Evolutionary conservation across 2,888 invertebrate species (phyloP).

Genomic region (Zygogramma bicolorata): DNA sequence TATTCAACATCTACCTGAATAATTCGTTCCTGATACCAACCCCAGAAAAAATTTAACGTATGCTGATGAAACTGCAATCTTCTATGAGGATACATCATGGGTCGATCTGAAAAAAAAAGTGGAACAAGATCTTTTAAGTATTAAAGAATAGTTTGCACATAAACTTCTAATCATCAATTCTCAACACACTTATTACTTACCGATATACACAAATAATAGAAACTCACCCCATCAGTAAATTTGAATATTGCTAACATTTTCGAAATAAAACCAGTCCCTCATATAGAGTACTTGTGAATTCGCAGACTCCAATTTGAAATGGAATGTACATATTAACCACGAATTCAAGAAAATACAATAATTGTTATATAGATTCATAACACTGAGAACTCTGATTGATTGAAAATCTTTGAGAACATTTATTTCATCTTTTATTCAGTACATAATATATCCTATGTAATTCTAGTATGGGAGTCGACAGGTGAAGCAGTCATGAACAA

Average conservation of each 20-base stretch:
- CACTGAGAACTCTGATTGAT: background rate
- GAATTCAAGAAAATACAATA: too few species aligned
- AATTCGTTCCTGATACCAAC: background rate
- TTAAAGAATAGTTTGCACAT: too few species aligned
- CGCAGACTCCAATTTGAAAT: too few species aligned
- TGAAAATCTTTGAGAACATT: background rate
- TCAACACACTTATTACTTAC: background rate
- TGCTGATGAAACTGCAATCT: background rate
- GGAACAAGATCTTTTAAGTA: too few species aligned
- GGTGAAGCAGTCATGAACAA: too few species aligned
- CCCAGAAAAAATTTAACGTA: too few species aligned
- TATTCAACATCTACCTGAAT: background rate
- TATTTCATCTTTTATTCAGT: background rate
- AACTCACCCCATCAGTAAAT: background rate
- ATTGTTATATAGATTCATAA: background rate
- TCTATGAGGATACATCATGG: too few species aligned
- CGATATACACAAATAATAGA: background rate
- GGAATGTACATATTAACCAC: too few species aligned
- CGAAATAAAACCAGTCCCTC: background rate
- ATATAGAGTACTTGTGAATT: too few species aligned
- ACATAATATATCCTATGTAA: background rate
- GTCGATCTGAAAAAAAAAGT: too few species aligned
- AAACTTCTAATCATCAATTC: too few species aligned
- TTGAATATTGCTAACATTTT: slow-evolving; percentile 1
- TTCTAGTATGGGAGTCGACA: too few species aligned